A percentile compares a stretch with the other conserved stretches of the same genome.
Conservation (phyloP, 2,888 invertebrate species). For the Parochlus steinenii region DNA sequence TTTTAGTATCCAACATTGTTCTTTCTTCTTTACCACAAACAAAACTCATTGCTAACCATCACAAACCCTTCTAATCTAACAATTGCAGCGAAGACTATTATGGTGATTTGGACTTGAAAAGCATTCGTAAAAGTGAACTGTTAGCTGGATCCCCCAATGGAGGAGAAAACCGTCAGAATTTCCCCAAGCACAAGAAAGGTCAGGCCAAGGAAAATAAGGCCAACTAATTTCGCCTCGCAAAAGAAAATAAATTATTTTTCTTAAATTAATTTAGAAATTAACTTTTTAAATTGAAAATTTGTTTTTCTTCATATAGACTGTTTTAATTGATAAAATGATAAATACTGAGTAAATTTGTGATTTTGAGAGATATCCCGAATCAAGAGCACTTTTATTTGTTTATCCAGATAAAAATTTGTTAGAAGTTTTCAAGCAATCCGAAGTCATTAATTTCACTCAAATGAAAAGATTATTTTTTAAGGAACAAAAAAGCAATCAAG, state of each 20-base stretch:
- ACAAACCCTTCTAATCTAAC: constrained; percentile 15
- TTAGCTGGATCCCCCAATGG: constrained; percentile 58
- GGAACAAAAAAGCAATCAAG: no score
- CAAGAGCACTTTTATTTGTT: no score
- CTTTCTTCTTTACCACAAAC: constrained; percentile 10
- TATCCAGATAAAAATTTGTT: no score
- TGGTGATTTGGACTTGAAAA: constrained; percentile 86
- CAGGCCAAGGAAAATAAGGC: constrained; percentile 1
- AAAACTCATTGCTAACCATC: constrained; percentile 13
- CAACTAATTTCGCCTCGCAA: constrained; percentile 1
- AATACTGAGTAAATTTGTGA: no score
- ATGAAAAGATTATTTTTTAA: no score
- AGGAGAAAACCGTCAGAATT: not conserved
- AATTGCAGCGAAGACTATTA: constrained; percentile 90
- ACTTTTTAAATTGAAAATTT: constrained; percentile 4
- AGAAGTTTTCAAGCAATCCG: no score
- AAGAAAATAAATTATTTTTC: constrained; percentile 1
- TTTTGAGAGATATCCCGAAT: no score
- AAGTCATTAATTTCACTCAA: no score
- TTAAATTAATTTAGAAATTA: constrained; percentile 6
- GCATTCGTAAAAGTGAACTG: constrained; percentile 86
- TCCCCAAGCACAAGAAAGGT: not conserved
- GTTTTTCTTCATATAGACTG: constrained; percentile 2
- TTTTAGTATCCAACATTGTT: not conserved
- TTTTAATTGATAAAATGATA: not conserved